phyloP scores from a whole-genome alignment of 2,797 vertebrate genomes.

The Gymnopithys bicolor region DNA sequence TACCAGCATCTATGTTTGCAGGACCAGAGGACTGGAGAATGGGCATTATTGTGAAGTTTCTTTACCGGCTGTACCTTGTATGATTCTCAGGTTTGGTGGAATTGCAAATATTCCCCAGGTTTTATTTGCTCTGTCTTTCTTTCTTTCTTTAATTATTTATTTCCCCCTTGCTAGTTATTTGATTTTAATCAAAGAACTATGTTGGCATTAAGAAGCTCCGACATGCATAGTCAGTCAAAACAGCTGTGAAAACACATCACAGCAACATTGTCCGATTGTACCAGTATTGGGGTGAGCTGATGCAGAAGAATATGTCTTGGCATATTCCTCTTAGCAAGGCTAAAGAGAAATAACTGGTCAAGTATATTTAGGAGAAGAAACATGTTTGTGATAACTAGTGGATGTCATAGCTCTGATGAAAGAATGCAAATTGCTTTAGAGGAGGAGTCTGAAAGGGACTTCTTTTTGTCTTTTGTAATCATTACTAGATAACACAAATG shows the following conservation, averaged over 20 bases:
- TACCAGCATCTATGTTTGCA: not conserved
- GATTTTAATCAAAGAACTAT: not conserved
- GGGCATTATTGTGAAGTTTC: not conserved
- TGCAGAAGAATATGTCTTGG: not conserved
- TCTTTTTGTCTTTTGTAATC: not conserved
- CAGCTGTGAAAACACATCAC: not conserved
- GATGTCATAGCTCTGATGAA: not conserved
- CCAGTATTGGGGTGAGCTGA: not conserved
- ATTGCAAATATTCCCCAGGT: not conserved
- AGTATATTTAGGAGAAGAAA: not conserved
- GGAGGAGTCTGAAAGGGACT: not conserved
- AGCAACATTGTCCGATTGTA: not conserved
- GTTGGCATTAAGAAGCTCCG: not conserved
- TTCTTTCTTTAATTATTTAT: no score
- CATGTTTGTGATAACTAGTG: not conserved
- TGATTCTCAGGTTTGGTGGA: not conserved
- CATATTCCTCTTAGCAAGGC: not conserved
- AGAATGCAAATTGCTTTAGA: not conserved
- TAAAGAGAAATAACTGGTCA: not conserved
- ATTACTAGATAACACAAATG: not conserved
- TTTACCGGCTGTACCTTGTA: not conserved
- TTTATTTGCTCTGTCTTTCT: no score
- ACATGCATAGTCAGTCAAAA: not conserved
- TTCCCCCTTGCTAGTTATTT: not conserved
- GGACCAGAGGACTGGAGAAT: not conserved